Evolutionary conservation across 2,888 invertebrate species (phyloP), one percentile per base, ranked within the genome.

Genomic region (Mimachlamys varia): DNA sequence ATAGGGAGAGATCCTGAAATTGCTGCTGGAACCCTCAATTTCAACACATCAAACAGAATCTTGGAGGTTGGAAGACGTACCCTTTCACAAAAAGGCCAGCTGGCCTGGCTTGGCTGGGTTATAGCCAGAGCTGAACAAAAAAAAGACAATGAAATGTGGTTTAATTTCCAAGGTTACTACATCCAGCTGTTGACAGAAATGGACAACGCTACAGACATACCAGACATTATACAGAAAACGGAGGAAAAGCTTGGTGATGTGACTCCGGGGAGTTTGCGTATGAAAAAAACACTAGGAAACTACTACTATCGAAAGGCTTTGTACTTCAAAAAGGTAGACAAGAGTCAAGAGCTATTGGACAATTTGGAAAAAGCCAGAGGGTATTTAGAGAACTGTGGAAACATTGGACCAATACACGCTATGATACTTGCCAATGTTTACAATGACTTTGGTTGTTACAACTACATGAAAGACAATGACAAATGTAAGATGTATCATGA

Each of bases 361-460:
- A 88, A 90, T 55, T 76, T 91, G 5, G 37, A 76, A 76, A 62
- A 88, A 27, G 89, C 90, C 7, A 58, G 53, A 22, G 38, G 88
- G 90, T 55, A 88, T 49, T 91, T 90, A 38, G 88, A 90, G 38
- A 87, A 90, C 15, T 87, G 37, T 27, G 44, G 38, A 55, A 44
- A 7, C 7, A 3, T 44, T 44, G 44, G 7, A 44, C 44, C 44
- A 33, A 87, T n/a, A 37, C 87, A 76, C 33, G 88, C 50, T 27
- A 76, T 76, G 76, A 76, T 76, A 33, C 88, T 91, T n/a, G 88
- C 91, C 50, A 55, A 62, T 88, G 89, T 91, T 50, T 89, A 88
- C 38, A 90, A 92, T 38, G 62, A 89, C 37, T 76, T 92, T 27
- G 92, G 90, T n/a, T 89, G 90, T 87, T 89, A 89, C 0, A 88